Conservation (phyloP, 2,797 vertebrate genomes). For the Allobates femoralis region DNA sequence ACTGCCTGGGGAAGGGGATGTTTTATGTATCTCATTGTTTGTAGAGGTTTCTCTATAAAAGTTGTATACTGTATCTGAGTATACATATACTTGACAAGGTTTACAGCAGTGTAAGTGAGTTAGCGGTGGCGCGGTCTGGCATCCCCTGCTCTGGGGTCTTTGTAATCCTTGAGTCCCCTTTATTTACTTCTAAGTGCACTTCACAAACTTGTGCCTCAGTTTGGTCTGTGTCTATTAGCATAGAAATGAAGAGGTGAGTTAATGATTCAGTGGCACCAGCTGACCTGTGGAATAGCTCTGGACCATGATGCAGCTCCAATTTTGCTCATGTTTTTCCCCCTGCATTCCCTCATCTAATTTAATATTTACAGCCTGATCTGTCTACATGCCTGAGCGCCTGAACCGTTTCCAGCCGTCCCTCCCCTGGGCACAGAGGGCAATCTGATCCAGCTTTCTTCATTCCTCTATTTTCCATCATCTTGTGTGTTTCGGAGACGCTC, state of each 20-base stretch:
- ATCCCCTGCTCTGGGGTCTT: not conserved
- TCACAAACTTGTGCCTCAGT: conserved; percentile 29
- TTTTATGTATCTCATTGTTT: too few relatives aligned
- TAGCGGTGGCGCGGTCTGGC: too few relatives aligned
- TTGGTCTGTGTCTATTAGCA: conserved; percentile 76
- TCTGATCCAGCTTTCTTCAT: conserved; percentile 76
- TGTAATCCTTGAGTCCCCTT: not conserved
- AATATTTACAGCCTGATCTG: conserved; percentile 77
- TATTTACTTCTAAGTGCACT: conserved; percentile 53
- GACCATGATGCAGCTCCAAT: conserved; percentile 71
- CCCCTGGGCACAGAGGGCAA: conserved; percentile 71
- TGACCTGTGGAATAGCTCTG: conserved; percentile 81
- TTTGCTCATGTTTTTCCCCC: conserved; percentile 64
- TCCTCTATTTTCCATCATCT: conserved; percentile 75
- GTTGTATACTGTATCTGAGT: too few relatives aligned
- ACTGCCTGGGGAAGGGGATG: too few relatives aligned
- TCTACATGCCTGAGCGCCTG: conserved; percentile 77
- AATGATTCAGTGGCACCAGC: conserved; percentile 85
- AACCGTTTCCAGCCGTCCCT: conserved; percentile 75
- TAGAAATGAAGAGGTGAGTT: conserved; percentile 81
- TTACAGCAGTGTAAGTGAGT: not conserved
- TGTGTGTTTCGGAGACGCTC: conserved; percentile 68
- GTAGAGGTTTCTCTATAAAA: too few relatives aligned
- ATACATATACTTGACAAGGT: too few relatives aligned
- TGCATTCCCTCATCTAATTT: conserved; percentile 70